Conservation (phyloP, 2,888 invertebrate species). For the Mythimna lalbum region DNA sequence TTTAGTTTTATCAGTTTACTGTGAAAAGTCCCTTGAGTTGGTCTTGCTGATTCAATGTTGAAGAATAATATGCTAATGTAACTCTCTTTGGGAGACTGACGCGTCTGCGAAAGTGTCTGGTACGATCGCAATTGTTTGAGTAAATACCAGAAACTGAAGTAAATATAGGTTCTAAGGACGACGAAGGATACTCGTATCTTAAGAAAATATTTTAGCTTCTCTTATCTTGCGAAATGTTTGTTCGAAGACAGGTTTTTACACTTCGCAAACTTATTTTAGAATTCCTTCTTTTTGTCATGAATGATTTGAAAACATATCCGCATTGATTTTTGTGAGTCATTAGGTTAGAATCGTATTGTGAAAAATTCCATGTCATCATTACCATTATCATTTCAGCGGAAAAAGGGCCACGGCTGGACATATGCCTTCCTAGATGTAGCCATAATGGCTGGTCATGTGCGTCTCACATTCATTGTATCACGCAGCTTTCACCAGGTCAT, state of each 20-base stretch:
- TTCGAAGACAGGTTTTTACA: not conserved
- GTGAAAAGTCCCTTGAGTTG: not conserved
- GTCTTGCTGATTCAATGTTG: constrained; percentile 1
- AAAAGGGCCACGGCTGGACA: too few species aligned
- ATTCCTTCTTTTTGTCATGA: not conserved
- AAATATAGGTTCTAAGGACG: not conserved
- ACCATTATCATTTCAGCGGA: too few species aligned
- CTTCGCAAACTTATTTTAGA: not conserved
- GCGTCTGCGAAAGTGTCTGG: not conserved
- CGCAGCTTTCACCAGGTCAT: too few species aligned
- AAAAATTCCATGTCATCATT: too few species aligned
- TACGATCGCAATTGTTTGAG: constrained; percentile 4
- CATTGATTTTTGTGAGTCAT: too few species aligned
- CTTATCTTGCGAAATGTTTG: not conserved
- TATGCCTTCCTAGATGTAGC: too few species aligned
- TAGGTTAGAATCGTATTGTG: too few species aligned
- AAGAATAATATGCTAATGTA: constrained; percentile 27
- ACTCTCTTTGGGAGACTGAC: not conserved
- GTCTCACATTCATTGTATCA: too few species aligned
- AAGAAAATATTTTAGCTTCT: not conserved
- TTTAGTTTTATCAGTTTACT: constrained; percentile 25
- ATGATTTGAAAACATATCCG: not conserved
- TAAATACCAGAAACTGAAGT: constrained; percentile 12
- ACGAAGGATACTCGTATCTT: too few species aligned
- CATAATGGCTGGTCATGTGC: too few species aligned